Conservation (phyloP, 2,888 invertebrate species). For the Periphyllus acericola region DNA sequence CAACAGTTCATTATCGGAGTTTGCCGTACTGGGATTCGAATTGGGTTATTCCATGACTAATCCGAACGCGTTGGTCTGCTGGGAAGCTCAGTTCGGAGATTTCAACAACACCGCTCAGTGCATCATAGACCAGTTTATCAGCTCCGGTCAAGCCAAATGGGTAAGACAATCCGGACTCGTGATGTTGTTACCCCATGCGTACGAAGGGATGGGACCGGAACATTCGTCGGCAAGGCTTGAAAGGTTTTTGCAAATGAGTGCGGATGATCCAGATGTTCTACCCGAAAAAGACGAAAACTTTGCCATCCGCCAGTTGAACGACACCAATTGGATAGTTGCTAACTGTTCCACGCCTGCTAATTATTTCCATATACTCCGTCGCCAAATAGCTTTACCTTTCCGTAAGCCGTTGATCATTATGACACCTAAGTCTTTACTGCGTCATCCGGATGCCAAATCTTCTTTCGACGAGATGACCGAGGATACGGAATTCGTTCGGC, state of each 20-base stretch:
- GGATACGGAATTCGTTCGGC: slow-evolving; percentile 79
- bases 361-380: slow-evolving; percentile 93
- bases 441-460: slow-evolving; percentile 95
- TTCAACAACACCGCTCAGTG: slow-evolving; percentile 99
- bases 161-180: slow-evolving; percentile 96
- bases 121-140: slow-evolving; percentile 93
- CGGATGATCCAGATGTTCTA: slow-evolving; percentile 96
- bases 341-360: slow-evolving; percentile 98
- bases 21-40: slow-evolving; percentile 90
- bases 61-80: slow-evolving; percentile 94
- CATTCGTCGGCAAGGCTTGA: slow-evolving; percentile 93
- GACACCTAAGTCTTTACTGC: slow-evolving; percentile 96
- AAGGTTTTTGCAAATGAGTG: slow-evolving; percentile 93
- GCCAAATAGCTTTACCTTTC: slow-evolving; percentile 97
- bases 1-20: slow-evolving; percentile 98
- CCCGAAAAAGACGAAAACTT: slow-evolving; percentile 92
- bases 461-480: slow-evolving; percentile 93
- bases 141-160: slow-evolving; percentile 97
- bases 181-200: slow-evolving; percentile 94
- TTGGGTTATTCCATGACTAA: slow-evolving; percentile 98
- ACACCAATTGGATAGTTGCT: slow-evolving; percentile 95
- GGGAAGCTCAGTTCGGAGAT: slow-evolving; percentile 99
- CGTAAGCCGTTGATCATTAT: slow-evolving; percentile 96
- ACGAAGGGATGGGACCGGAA: slow-evolving; percentile 99
- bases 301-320: slow-evolving; percentile 92